These are phyloP conservation scores for Phocoena sinus DNA, from an alignment of 2,113 vertebrate species.

Conservation along the genomic window DNA sequence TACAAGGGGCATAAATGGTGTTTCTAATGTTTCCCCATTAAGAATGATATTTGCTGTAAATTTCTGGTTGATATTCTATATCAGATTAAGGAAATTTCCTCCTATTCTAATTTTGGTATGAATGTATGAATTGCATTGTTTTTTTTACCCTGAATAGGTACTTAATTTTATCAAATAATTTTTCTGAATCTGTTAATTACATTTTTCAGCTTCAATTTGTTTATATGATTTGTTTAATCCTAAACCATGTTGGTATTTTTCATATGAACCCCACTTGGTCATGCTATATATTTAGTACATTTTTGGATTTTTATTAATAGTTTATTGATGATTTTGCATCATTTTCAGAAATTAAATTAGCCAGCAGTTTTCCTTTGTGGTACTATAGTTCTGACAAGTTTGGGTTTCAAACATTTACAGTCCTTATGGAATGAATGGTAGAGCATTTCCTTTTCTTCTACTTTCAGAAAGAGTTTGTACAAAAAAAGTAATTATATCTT, in stretches of 20 bases:
- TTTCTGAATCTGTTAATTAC: conserved; percentile 5
- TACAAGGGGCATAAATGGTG: background rate
- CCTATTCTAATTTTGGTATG: background rate
- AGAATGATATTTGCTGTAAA: background rate
- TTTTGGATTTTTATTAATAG: background rate
- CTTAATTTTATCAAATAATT: conserved; percentile 1
- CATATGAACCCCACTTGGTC: background rate
- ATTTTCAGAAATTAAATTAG: background rate
- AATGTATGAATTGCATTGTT: background rate
- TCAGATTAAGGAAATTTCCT: background rate
- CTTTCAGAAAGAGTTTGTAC: background rate
- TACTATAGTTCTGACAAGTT: background rate
- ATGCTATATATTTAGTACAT: background rate
- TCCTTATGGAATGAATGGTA: background rate
- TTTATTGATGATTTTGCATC: conserved; percentile 28
- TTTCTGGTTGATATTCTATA: background rate
- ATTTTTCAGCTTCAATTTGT: conserved; percentile 30
- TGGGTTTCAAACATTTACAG: background rate
- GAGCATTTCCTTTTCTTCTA: background rate
- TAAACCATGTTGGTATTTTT: background rate
- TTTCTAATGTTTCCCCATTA: background rate
- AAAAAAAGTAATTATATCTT: background rate
- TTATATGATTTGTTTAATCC: conserved; percentile 27
- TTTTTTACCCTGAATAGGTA: background rate
- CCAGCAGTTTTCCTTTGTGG: background rate